Base-by-base conservation (phyloP, 2,888 invertebrate genomes). In the Leptinotarsa rubiginosa region DNA sequence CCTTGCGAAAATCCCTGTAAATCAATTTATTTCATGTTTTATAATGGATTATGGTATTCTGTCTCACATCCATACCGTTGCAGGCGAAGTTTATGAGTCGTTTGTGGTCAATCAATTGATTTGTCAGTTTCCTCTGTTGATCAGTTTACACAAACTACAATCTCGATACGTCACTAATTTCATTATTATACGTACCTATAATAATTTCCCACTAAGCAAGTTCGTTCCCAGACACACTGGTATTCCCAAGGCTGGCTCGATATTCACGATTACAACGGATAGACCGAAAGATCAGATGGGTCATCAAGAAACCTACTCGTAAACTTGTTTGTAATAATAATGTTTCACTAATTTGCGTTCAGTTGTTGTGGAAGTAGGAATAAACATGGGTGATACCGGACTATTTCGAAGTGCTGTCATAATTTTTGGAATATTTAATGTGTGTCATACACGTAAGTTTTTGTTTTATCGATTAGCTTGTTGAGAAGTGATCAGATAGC, bases 211-310 rank as follows among this genome's bases (percentile, higher is more conserved):
- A 68, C 62, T 65, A 73, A 67, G 62, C 62, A 68, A 67, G 41
- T 72, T 52, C 41, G 67, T 65, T 20, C n/a, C 50, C 64, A 69
- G 68, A 52, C 62, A 52, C 62, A n/a, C 69, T 68, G 83, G 81
- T 78, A 80, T 82, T 83, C 79, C 81, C 83, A 83, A 83, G 83
- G 83, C 81, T 81, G 83, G 73, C 79, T 70, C 76, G 76, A 77
- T 74, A 76, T 59, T 68, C 74, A 73, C 56, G 69, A 69, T 56
- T 41, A 22, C 31, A 54, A 18, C 68, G 62, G 74, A 75, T 70
- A 65, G 75, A 75, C 75, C 65, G 71, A 77, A 74, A 76, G 76
- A 80, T 81, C 79, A 79, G 78, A 82, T 80, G 81, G 81, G 81
- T 80, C 79, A 82, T 74, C 79, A 77, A 75, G 71, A 78, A 73